Percentiles rank a stretch among this genome's conserved stretches.
phyloP scores from a whole-genome alignment of 1,140 invertebrate species.

The Trachymyrmex septentrionalis region DNA sequence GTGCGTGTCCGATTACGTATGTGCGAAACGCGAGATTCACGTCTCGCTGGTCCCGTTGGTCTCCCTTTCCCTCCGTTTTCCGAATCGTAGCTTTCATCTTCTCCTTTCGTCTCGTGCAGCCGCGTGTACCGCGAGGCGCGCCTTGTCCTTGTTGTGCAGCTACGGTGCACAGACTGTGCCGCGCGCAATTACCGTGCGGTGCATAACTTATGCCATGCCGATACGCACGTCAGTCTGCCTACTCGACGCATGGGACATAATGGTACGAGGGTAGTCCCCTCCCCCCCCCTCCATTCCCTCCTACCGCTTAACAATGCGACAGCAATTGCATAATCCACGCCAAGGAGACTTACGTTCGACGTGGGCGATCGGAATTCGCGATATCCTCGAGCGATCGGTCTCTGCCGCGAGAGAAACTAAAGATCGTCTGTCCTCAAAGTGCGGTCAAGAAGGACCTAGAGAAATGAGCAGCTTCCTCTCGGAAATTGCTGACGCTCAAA shows the following conservation, averaged over 20 bases:
- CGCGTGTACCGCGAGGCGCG: constrained; percentile 54
- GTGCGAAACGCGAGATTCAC: constrained; percentile 4
- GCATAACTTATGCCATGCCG: constrained; percentile 60
- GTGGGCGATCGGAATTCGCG: constrained; percentile 41
- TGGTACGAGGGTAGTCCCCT: constrained; percentile 8
- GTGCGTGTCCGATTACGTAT: constrained; percentile 1
- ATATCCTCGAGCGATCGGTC: not conserved
- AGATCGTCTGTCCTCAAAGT: constrained; percentile 16
- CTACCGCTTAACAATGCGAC: constrained; percentile 1
- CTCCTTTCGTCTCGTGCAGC: not conserved
- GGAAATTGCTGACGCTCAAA: not conserved
- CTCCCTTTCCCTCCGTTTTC: not conserved
- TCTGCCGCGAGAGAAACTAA: not conserved
- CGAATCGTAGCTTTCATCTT: constrained; percentile 14
- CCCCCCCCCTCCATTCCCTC: not conserved
- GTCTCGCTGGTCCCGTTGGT: not conserved
- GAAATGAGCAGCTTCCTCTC: constrained; percentile 2
- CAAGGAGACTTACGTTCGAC: not conserved
- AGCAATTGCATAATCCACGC: constrained; percentile 23
- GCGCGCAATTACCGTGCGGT: constrained; percentile 58
- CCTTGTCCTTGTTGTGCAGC: constrained; percentile 70
- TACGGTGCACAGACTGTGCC: constrained; percentile 29
- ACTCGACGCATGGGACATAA: constrained; percentile 37
- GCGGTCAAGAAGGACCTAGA: not conserved
- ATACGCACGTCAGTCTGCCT: constrained; percentile 8